A percentile compares a stretch with the other conserved stretches of the same genome.
Evolutionary conservation across 2,888 invertebrate species (phyloP).

Genomic region (Drosophila bunnanda): DNA sequence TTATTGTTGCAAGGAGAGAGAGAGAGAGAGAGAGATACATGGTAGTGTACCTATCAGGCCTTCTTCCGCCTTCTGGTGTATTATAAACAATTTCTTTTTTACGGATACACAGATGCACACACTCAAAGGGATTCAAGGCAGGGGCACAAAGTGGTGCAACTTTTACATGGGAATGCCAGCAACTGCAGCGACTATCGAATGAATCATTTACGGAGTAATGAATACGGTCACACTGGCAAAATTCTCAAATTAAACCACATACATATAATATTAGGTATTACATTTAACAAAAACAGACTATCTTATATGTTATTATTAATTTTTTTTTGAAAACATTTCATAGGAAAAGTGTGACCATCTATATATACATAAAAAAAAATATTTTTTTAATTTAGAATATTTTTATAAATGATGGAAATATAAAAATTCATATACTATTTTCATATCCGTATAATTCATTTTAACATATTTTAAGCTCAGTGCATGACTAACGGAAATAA

Average conservation of each 20-base stretch:
- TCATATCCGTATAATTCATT: no score
- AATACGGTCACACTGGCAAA: constrained; percentile 44
- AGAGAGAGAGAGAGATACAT: constrained; percentile 2
- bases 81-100: constrained; percentile 71
- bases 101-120: constrained; percentile 16
- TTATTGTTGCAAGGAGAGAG: constrained; percentile 19
- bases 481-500: not conserved
- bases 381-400: no score
- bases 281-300: not conserved
- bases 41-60: constrained; percentile 14
- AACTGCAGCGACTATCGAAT: constrained; percentile 53
- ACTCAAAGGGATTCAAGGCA: not conserved
- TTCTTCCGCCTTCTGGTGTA: constrained; percentile 53
- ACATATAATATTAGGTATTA: no score
- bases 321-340: no score
- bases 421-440: no score
- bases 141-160: constrained; percentile 3
- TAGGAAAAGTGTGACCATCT: no score
- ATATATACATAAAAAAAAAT: no score
- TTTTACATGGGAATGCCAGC: constrained; percentile 32
- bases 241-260: not conserved
- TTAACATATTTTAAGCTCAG: not conserved
- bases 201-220: constrained; percentile 72
- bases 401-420: no score
- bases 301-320: no score